Evolutionary conservation across 64 coral and sea anemone genomes (phyloP).

Genomic region (Pocillopora damicornis): DNA sequence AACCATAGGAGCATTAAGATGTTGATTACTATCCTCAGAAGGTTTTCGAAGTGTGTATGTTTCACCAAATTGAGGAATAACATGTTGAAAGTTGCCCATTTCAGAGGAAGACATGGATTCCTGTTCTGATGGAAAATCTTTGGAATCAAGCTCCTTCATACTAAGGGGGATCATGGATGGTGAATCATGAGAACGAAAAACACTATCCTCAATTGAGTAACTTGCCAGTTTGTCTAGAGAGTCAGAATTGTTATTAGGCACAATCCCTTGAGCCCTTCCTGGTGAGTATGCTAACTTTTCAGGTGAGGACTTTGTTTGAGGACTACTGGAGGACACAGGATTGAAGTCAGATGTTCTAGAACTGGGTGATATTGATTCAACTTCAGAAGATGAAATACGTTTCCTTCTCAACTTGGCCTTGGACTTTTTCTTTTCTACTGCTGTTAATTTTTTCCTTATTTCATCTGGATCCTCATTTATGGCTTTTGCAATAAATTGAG

Average conservation of each 20-base stretch:
- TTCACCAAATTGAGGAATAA: conserved; percentile 58
- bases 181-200: conserved; percentile 30
- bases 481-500: conserved; percentile 60
- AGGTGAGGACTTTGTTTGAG: conserved; percentile 20
- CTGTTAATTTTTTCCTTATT: conserved; percentile 36
- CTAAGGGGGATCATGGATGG: conserved; percentile 3
- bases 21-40: background rate
- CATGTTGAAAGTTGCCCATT: background rate
- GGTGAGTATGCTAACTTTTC: conserved; percentile 2
- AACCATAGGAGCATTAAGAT: background rate
- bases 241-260: background rate
- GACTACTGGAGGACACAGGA: conserved; percentile 57
- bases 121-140: background rate
- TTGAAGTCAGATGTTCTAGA: conserved; percentile 16
- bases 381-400: background rate
- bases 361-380: background rate
- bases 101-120: conserved; percentile 21
- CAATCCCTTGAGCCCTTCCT: background rate
- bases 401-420: conserved; percentile 23
- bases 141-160: conserved; percentile 37
- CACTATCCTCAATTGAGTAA: conserved; percentile 48
- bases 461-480: conserved; percentile 47
- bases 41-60: conserved; percentile 52
- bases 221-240: conserved; percentile 19
- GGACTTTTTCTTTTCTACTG: conserved; percentile 29